Evolutionary conservation across 2,113 vertebrate genomes (phyloP).

Genomic region (Rhea americana): DNA sequence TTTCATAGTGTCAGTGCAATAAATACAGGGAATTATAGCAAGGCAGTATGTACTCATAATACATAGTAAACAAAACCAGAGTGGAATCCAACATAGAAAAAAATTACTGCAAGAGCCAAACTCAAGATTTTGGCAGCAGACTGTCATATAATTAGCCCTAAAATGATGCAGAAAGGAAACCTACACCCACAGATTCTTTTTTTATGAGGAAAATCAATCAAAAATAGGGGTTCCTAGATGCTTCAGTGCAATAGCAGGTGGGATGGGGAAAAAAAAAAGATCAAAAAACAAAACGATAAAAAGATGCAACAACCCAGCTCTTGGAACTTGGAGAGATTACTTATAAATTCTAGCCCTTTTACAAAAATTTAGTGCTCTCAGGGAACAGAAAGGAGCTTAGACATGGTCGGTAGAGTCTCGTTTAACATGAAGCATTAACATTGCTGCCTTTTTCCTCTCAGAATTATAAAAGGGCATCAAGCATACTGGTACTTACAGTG

Average conservation of each 20-base stretch:
- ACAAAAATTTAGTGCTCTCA: fast-evolving
- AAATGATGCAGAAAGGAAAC: not conserved
- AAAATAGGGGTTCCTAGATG: not conserved
- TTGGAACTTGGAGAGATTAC: not conserved
- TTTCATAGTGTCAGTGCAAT: not conserved
- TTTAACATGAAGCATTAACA: fast-evolving
- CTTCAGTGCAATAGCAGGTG: fast-evolving
- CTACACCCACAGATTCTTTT: not conserved
- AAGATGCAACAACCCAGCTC: no score
- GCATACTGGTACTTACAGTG: fast-evolving
- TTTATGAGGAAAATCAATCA: not conserved
- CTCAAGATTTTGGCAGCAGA: not conserved
- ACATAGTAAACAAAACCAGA: not conserved
- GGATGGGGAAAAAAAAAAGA: not conserved
- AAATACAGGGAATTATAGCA: not conserved
- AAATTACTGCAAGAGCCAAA: not conserved
- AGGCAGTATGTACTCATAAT: not conserved
- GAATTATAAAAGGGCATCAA: fast-evolving
- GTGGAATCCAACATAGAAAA: not conserved
- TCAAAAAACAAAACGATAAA: no score
- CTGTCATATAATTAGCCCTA: not conserved
- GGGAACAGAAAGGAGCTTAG: not conserved
- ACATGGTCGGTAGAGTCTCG: fast-evolving
- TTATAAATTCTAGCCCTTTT: not conserved
- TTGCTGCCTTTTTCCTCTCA: not conserved